Evolutionary conservation across 2,797 vertebrate genomes (phyloP), one percentile per base, ranked within the genome.

Genomic region (Syndactyla subalaris): DNA sequence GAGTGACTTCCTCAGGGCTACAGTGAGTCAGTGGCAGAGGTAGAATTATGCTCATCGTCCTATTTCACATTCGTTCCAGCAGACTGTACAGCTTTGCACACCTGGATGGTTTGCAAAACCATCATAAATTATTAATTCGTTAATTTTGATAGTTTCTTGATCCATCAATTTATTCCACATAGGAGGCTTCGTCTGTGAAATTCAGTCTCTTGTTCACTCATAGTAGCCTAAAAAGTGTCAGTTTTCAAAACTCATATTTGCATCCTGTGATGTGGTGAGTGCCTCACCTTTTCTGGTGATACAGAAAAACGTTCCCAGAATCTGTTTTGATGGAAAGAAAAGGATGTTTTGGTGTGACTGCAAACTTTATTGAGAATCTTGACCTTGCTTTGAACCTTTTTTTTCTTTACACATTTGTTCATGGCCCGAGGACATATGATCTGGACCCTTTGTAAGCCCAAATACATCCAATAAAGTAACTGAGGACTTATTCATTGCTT

Each of bases 1-100:
- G 39, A 85, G n/a, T 73, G 46, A 73, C 91, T 96, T 96, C 93
- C 92, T 97, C 30, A 66, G 67, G 75, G 62, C 63, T 59, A 34
- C n/a, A 36, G 19, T 94, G 95, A 96, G 73, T 95, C 95, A 96
- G 48, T 72, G 62, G 39, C 81, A 67, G 38, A 61, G 49, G 52
- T 8, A 71, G 18, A 65, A 65, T 93, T 85, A 73, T 15, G 9
- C 14, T 76, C 10, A 12, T 39, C 17, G 41, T 66, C 23, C 51
- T 68, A 16, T 68, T 88, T 77, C 22, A 36, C 32, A 32, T 72
- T 70, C 2, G 1, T 78, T 84, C 39, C 8, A 67, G 32, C 22
- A 39, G 45, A 59, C 36, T 59, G 8, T 66, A 59, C 32, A 71
- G 61, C 8, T 93, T 91, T 91, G 30, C 61, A 76, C 20, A 49